Evolutionary conservation across 2,113 vertebrate species (phyloP), one percentile per base, ranked within the genome.

Genomic region (Psephotus haematonotus): DNA sequence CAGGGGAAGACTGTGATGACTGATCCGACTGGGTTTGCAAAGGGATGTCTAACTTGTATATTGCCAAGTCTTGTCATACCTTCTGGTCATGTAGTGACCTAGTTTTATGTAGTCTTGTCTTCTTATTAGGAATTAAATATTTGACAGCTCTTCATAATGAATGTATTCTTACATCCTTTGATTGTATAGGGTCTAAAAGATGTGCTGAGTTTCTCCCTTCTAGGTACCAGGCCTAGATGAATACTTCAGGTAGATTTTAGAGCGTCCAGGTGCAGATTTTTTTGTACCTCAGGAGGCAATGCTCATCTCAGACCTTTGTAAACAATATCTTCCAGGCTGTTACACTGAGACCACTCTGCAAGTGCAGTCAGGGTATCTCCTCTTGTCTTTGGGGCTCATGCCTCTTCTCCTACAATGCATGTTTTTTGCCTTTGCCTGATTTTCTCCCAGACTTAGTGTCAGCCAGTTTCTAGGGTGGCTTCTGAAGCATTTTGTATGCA

Each of bases 241-340:
- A 18, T 69, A 52, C 47, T 89, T 78, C n/a, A 59, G 31, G 37
- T 18, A 46, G 49, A 49, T n/a, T 70, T 69, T 44, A 44, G 25
- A 83, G 23, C 46, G 70, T 47, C 25, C 17, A 70, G 24, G 11
- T 74, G 43, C 29, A n/a, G 44, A 55, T 86, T 83, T 70, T 69
- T 55, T 67, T 83, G 35, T 35, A 17, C 37, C 41, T 91, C 11
- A 46, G 35, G 62, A 75, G 35, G 43, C 17, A 4, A 17, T 82
- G 55, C 19, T 75, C 7, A 47, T 44, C 15, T 84, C 33, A 29
- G 41, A 64, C 28, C 50, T 92, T 78, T 76, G 62, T 75, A 79
- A 91, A 64, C 23, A 0, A 0, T 27, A 3, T 23, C 29, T 75
- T 67, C 31, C 17, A 31, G 55, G 10, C n/a, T 11, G 2, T 55